Base-by-base conservation (phyloP, 2,888 invertebrate species). In the Pelosia muscerda region DNA sequence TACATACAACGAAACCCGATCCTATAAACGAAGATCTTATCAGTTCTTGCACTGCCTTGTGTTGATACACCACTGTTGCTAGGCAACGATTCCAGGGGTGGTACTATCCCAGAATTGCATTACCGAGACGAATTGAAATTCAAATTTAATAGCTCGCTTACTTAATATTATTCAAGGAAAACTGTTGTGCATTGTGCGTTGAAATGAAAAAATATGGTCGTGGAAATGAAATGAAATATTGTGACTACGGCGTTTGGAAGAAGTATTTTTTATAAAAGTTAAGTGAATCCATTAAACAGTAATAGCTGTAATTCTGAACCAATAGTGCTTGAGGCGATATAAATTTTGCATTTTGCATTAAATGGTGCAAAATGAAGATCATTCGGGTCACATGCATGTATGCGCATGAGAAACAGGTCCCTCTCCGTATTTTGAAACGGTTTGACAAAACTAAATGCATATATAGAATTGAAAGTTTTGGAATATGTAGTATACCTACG, bases 41-140 rank as follows among this genome's bases (percentile, higher is more conserved):
- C 74, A 68, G 42, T 9, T 26, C 53, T 57, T 65, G 58, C 49
- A 28, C 61, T 53, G 67, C 38, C 64, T 75, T 79, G 66, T 86
- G 86, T 88, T 87, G 81, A 82, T 77, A 81, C 67, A 69, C 38
- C 38, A 55, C 58, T 56, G 85, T 82, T 72, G 79, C 79, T 83
- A 82, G 65, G 79, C 72, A 79, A 84, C 85, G 38, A 64, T 56
- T 65, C 73, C 66, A 63, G 65, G 66, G 74, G 62, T 60, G 54
- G 23, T 49, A 13, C 65, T 28, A 58, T 23, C 49, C 49, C 65
- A 71, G 70, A 69, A 77, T 75, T 76, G 81, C 76, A 72, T 68
- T 65, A 71, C 63, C 65, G 61, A 68, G 73, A 73, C 68, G 76
- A 76, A 80, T 80, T 78, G 75, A 77, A 77, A 78, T 80, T 79